Evolutionary conservation across 2,797 vertebrate species (phyloP), one percentile per base, ranked within the genome.

Genomic region (Clarias platycephalus): DNA sequence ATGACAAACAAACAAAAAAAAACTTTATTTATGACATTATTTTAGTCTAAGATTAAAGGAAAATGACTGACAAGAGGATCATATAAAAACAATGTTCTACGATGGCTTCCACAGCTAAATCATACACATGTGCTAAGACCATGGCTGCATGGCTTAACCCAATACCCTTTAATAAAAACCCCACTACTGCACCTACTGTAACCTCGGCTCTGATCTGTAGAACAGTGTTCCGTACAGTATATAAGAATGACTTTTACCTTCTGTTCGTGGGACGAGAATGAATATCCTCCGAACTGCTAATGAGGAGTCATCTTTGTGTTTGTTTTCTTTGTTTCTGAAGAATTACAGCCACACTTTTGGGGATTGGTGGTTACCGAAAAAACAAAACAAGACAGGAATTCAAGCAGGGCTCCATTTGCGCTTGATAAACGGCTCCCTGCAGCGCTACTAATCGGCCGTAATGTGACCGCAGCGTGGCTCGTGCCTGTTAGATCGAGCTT

Each of bases 391-490:
- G 81, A 53, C 60, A n/a, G 60, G 60, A 74, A 75, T 24, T 55
- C 12, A 55, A 55, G 44, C 82, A 75, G 71, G 22, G 7, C 24
- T 53, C 75, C 37, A 34, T 83, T 58, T 70, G 53, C 12, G 31
- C 18, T 37, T 82, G 66, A 81, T 81, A 70, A 81, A 81, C 55
- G 53, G 31, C 66, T 82, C 66, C 66, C 66, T 18, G 34, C 53
- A 57, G 66, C 66, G n/a, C 22, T 2, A 12, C 66, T 82, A 82
- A 82, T 82, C 34, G 80, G 13, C 60, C 12, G 66, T 70, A 71
- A 71, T 60, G 67, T 34, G 71, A 71, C 22, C 53, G 7, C 80
- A 3, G 53, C 67, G 26, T 82, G 80, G 66, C 7, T 70, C 66
- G 24, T 57, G 53, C 16, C 13, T 34, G 63, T 31, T 67, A 80